phyloP scores from a whole-genome alignment of 2,888 invertebrate genomes.

The Papilio protenor region DNA sequence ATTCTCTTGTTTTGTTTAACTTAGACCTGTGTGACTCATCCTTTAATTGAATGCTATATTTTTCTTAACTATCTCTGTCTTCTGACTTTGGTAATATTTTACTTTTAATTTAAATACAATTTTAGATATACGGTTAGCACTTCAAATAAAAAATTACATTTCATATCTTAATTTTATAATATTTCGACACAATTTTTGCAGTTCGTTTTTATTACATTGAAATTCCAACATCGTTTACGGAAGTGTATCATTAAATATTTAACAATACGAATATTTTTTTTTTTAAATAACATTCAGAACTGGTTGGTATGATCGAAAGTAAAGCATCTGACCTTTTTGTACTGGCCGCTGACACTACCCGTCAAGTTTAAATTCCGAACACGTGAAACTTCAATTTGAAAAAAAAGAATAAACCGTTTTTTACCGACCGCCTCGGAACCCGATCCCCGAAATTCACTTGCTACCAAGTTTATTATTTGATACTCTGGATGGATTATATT shows the following conservation, averaged over 20 bases:
- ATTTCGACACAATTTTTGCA: background rate
- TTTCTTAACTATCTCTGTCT: background rate
- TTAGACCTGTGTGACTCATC: conserved; percentile 47
- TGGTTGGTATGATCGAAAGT: conserved; percentile 61
- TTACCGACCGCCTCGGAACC: conserved; percentile 72
- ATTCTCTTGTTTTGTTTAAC: conserved; percentile 74
- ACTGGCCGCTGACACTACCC: conserved; percentile 72
- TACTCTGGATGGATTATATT: conserved; percentile 77
- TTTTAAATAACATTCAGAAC: conserved; percentile 37
- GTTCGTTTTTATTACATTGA: background rate
- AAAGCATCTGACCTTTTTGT: conserved; percentile 68
- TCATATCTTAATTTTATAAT: too few species aligned
- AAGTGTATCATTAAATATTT: conserved; percentile 8
- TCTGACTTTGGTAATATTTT: background rate
- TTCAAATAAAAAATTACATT: background rate
- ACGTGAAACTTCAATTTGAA: conserved; percentile 63
- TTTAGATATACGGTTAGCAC: background rate
- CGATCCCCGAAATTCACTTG: conserved; percentile 83
- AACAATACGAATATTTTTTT: background rate
- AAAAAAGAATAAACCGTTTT: conserved; percentile 62
- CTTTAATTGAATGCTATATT: conserved; percentile 15
- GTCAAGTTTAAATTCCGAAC: conserved; percentile 79
- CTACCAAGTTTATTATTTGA: conserved; percentile 84
- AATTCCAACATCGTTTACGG: background rate
- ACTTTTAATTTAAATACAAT: background rate